These are phyloP conservation scores for Willowsia nigromaculata DNA, from an alignment of 2,888 invertebrate species.

Conservation along the genomic window DNA sequence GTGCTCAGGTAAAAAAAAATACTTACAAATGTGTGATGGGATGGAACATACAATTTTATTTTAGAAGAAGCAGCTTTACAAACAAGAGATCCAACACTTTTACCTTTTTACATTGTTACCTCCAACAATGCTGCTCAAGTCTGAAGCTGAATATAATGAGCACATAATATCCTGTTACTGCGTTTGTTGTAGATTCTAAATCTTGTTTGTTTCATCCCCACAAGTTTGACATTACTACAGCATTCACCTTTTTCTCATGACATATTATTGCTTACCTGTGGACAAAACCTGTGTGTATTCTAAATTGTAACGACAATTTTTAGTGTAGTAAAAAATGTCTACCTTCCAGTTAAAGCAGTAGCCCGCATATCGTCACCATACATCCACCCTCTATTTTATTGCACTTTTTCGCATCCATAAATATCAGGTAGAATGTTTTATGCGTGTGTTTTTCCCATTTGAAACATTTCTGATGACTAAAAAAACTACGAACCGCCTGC, in stretches of 20 bases:
- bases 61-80: background rate
- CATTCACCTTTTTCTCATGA: too few species aligned
- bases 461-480: background rate
- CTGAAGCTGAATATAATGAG: background rate
- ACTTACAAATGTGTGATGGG: background rate
- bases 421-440: background rate
- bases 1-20: background rate
- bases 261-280: too few species aligned
- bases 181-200: background rate
- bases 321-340: background rate
- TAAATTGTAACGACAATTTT: too few species aligned
- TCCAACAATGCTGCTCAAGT: background rate
- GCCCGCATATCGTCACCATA: background rate
- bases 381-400: background rate
- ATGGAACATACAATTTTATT: background rate
- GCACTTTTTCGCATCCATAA: background rate
- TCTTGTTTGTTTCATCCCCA: background rate
- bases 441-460: background rate
- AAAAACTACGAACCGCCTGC: background rate
- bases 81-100: too few species aligned
- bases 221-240: too few species aligned
- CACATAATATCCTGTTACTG: background rate
- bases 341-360: background rate
- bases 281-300: too few species aligned
- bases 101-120: constrained; percentile 23